Conservation (phyloP, 2,113 vertebrate species). For the Platycercus adscitus region DNA sequence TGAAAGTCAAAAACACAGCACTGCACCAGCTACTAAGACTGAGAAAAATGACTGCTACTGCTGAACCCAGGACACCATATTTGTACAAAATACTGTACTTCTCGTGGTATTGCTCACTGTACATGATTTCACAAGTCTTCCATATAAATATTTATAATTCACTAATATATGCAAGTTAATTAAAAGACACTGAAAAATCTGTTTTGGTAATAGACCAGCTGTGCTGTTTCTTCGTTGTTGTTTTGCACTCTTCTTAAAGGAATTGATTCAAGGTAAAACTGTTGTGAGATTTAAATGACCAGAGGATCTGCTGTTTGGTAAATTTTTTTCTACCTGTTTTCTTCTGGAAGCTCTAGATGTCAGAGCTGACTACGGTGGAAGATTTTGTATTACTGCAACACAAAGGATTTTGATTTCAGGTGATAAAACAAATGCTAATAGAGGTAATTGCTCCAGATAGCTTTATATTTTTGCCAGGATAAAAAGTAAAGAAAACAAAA, state of each 20-base stretch:
- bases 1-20: no score
- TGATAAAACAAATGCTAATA: not conserved
- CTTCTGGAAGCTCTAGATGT: not conserved
- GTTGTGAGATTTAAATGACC: not conserved
- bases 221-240: not conserved
- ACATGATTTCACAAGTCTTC: not conserved
- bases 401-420: not conserved
- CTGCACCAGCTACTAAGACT: no score
- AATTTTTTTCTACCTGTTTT: not conserved
- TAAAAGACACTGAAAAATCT: not conserved
- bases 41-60: no score
- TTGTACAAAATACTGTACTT: not conserved
- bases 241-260: not conserved
- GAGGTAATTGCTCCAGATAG: not conserved
- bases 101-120: not conserved
- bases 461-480: not conserved
- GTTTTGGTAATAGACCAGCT: not conserved
- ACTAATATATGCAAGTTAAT: not conserved
- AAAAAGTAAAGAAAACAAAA: not conserved
- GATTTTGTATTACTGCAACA: not conserved
- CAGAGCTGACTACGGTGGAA: not conserved
- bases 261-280: not conserved
- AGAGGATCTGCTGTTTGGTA: not conserved
- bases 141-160: not conserved
- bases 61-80: not conserved